These are phyloP conservation scores for Tupaia chinensis DNA, from an alignment of 2,113 vertebrate species.

Conservation along the genomic window DNA sequence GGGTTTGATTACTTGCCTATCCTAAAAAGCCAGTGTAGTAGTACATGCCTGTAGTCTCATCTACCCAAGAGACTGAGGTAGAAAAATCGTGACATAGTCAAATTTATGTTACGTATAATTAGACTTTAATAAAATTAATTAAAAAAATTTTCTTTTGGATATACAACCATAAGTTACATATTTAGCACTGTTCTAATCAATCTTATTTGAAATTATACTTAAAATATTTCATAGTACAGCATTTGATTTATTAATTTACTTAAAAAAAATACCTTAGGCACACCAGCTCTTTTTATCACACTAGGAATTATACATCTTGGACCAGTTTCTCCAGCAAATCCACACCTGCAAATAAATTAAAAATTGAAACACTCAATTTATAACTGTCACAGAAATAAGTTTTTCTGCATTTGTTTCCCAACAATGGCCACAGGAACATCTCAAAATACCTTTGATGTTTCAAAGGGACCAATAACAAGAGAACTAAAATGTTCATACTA, in stretches of 20 bases:
- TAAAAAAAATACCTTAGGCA: conserved; percentile 89
- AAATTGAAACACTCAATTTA: conserved; percentile 55
- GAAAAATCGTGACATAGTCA: neutral
- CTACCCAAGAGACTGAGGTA: too few relatives aligned
- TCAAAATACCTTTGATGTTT: neutral
- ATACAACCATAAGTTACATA: neutral
- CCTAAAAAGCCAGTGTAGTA: too few relatives aligned
- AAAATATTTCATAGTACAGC: neutral
- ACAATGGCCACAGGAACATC: neutral
- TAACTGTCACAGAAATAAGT: conserved; percentile 39
- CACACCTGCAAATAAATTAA: conserved; percentile 90
- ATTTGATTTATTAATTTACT: conserved; percentile 49
- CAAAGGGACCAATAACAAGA: neutral
- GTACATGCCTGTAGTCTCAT: too few relatives aligned
- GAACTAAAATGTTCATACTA: conserved; percentile 25
- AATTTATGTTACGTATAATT: conserved; percentile 35
- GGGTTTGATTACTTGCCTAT: too few relatives aligned
- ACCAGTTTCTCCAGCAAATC: conserved; percentile 98
- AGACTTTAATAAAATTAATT: conserved; percentile 3
- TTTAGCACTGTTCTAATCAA: neutral
- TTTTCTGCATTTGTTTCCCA: conserved; percentile 57
- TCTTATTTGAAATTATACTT: conserved; percentile 39
- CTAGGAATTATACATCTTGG: conserved; percentile 99
- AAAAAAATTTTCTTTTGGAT: neutral
- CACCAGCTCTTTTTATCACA: conserved; percentile 93